Conservation (phyloP, 2,113 vertebrate genomes). For the Oncorhynchus gorbuscha region DNA sequence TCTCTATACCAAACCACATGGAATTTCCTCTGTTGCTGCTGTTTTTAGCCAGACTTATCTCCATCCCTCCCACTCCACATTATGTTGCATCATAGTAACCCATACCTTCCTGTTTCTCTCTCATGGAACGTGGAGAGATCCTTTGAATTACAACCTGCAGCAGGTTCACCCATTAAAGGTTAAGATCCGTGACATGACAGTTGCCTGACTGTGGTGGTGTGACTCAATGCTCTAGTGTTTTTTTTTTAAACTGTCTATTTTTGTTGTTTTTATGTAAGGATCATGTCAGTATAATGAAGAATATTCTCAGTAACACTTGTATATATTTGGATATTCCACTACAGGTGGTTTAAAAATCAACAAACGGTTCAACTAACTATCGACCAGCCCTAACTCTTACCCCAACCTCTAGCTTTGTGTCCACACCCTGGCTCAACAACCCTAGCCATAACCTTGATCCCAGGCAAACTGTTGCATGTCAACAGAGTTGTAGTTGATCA, state of each 20-base stretch:
- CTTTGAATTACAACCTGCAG: not conserved
- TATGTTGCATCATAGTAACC: not conserved
- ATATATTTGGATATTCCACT: too few species aligned
- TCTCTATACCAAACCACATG: not conserved
- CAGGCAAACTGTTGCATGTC: too few species aligned
- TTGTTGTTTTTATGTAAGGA: not conserved
- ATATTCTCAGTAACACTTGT: not conserved
- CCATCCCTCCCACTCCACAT: not conserved
- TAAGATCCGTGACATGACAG: not conserved
- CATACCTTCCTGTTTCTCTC: not conserved
- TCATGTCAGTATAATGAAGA: not conserved
- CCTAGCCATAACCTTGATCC: too few species aligned
- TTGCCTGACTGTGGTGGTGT: not conserved
- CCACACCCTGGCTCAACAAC: too few species aligned
- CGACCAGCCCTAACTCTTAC: too few species aligned
- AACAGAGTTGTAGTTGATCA: too few species aligned
- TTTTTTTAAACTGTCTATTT: not conserved
- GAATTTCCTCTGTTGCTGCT: not conserved
- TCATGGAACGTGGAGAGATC: not conserved
- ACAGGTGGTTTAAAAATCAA: too few species aligned
- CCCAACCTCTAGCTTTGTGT: too few species aligned
- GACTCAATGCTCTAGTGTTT: not conserved
- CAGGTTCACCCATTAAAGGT: not conserved
- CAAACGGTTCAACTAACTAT: too few species aligned
- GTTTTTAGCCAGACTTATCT: slow-evolving; percentile 8